Percentiles rank a stretch among this genome's conserved stretches.
Evolutionary conservation across 2,797 vertebrate species (phyloP).

Genomic region (Carcharodon carcharias): DNA sequence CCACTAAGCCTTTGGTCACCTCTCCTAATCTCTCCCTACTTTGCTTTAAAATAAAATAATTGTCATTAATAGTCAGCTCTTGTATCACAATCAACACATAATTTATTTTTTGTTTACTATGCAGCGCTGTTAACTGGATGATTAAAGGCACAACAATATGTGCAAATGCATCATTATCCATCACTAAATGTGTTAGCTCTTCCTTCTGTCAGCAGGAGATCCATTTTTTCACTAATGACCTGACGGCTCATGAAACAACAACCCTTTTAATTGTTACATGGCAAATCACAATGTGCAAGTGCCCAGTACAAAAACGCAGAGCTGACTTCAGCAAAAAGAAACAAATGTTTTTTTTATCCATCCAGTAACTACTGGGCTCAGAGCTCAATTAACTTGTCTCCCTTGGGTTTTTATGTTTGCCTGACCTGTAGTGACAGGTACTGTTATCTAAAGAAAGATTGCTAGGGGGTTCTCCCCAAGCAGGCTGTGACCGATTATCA

Average conservation of each 20-base stretch:
- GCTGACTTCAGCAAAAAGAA: not conserved
- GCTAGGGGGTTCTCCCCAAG: not conserved
- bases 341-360: not conserved
- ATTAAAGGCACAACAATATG: constrained; percentile 15
- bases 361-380: constrained; percentile 13
- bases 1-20: not conserved
- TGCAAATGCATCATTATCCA: constrained; percentile 30
- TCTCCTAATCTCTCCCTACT: not conserved
- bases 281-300: not conserved
- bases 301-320: not conserved
- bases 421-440: constrained; percentile 4
- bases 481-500: not conserved
- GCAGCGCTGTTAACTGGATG: not conserved
- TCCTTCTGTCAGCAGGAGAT: constrained; percentile 6
- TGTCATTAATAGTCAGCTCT: constrained; percentile 13
- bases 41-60: not conserved
- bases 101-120: not conserved
- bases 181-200: not conserved
- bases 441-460: not conserved
- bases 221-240: not conserved
- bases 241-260: not conserved
- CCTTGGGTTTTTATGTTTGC: constrained; percentile 14
- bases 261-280: not conserved
- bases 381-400: constrained; percentile 22
- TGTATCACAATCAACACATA: not conserved